A percentile compares a stretch with the other conserved stretches of the same genome.
Conservation (phyloP, 2,113 vertebrate species). For the Lota lota region DNA sequence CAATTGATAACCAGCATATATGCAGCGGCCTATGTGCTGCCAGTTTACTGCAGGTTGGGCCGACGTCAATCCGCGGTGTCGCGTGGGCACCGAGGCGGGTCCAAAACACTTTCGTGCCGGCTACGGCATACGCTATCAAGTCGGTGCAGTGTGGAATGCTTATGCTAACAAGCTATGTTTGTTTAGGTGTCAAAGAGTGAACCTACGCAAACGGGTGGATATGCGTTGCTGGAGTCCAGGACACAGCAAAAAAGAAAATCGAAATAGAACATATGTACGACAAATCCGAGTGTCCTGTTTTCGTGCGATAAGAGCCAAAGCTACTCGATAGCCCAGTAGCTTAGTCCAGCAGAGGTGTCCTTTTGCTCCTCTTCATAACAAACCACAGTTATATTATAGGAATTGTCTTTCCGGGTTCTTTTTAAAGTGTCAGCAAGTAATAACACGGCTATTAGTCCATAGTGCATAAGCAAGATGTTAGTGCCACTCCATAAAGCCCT, state of each 20-base stretch:
- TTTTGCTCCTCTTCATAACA: constrained; percentile 25
- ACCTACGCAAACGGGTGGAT: too few species aligned
- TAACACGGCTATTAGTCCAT: too few species aligned
- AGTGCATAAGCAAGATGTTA: too few species aligned
- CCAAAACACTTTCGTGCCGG: constrained; percentile 12
- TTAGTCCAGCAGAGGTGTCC: constrained; percentile 38
- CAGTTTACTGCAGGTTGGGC: constrained; percentile 41
- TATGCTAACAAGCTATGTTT: constrained; percentile 17
- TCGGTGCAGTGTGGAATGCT: not conserved
- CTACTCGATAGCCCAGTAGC: constrained; percentile 50
- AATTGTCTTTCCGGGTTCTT: not conserved
- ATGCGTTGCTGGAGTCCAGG: too few species aligned
- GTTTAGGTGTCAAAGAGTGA: too few species aligned
- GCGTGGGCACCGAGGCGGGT: constrained; percentile 29
- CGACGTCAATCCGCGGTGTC: constrained; percentile 47
- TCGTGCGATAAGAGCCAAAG: constrained; percentile 27
- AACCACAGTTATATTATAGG: constrained; percentile 4
- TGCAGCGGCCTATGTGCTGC: constrained; percentile 15
- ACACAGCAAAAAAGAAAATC: too few species aligned
- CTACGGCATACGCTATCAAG: constrained; percentile 5
- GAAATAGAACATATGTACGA: too few species aligned
- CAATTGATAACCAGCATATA: too few species aligned
- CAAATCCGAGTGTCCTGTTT: constrained; percentile 16
- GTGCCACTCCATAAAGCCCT: too few species aligned
- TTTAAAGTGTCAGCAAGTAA: too few species aligned